Evolutionary conservation across 1,140 invertebrate genomes (phyloP).

Genomic region (Teleopsis dalmanni): DNA sequence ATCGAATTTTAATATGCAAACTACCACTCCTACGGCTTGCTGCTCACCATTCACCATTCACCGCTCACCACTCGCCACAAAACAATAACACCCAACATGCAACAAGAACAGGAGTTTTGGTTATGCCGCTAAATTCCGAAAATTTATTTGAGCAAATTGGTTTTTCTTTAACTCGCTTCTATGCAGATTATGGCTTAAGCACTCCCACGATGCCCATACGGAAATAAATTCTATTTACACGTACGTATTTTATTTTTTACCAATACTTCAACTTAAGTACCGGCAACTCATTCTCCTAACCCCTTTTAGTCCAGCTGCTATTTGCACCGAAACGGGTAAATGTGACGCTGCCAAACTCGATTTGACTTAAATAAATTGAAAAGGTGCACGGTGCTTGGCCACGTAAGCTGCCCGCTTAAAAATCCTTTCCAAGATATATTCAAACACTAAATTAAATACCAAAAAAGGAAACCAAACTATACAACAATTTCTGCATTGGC

Average conservation of each 20-base stretch:
- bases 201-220: conserved; percentile 39
- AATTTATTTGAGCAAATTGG: conserved; percentile 12
- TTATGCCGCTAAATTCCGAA: conserved; percentile 1
- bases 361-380: too few species aligned
- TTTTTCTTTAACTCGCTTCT: conserved; percentile 1
- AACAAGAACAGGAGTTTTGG: neutral
- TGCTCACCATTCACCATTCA: neutral
- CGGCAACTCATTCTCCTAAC: conserved; percentile 5
- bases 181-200: conserved; percentile 43
- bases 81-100: neutral
- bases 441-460: too few species aligned
- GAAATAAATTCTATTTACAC: conserved; percentile 44
- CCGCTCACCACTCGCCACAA: neutral
- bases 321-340: neutral
- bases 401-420: too few species aligned
- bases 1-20: conserved; percentile 11
- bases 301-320: neutral
- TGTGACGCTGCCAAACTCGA: too few species aligned
- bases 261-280: conserved; percentile 37
- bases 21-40: conserved; percentile 3
- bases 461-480: too few species aligned
- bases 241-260: conserved; percentile 42
- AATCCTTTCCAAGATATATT: too few species aligned
- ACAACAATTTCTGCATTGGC: too few species aligned
- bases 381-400: too few species aligned